Percentiles rank a stretch among this genome's conserved stretches.
Conservation (phyloP, 2,113 vertebrate genomes). For the Poicephalus gulielmi region DNA sequence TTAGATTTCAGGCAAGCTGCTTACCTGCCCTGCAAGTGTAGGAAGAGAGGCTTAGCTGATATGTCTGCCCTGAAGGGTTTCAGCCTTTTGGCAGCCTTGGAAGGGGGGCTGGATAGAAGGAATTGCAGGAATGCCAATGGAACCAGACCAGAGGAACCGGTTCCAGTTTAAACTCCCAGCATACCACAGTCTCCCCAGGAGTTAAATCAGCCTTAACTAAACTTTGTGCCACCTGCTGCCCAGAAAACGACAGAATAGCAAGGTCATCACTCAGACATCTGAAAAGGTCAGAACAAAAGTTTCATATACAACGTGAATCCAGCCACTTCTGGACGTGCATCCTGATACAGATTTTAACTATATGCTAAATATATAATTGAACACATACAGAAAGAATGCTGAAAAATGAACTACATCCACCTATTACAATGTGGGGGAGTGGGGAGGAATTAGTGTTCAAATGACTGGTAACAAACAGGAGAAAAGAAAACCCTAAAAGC, state of each 20-base stretch:
- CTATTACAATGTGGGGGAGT: neutral
- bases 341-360: neutral
- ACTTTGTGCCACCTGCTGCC: neutral
- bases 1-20: neutral
- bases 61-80: neutral
- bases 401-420: neutral
- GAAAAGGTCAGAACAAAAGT: neutral
- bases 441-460: neutral
- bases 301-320: neutral
- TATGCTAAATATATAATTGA: accelerated
- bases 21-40: accelerated
- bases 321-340: neutral
- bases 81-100: neutral
- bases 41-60: neutral
- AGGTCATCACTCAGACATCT: neutral
- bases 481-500: neutral
- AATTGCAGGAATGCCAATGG: neutral
- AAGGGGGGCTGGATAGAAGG: neutral
- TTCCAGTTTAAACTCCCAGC: neutral
- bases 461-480: neutral
- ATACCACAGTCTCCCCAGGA: neutral
- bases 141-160: neutral
- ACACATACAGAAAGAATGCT: accelerated
- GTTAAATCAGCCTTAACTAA: neutral
- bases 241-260: neutral